These are phyloP conservation scores for Keiferia lycopersicella DNA, from an alignment of 2,888 invertebrate genomes.

Conservation along the genomic window DNA sequence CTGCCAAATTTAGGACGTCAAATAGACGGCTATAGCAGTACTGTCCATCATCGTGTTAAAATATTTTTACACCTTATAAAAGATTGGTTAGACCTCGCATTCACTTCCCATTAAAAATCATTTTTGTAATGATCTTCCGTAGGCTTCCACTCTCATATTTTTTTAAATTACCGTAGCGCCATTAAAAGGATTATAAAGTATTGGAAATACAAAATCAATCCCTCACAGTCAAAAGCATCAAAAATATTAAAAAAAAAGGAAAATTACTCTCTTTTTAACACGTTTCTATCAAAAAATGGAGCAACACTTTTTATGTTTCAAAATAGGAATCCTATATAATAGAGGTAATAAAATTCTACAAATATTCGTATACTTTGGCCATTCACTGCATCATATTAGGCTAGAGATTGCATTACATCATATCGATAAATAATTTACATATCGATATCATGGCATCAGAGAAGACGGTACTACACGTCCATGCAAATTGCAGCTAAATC, in stretches of 20 bases:
- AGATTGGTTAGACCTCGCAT: too few relatives aligned
- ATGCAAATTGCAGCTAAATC: too few relatives aligned
- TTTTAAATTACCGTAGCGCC: background rate
- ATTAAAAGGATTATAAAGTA: background rate
- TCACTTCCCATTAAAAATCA: too few relatives aligned
- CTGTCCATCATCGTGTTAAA: too few relatives aligned
- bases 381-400: conserved; percentile 48
- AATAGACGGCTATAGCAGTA: too few relatives aligned
- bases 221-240: background rate
- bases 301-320: conserved; percentile 14
- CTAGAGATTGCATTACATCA: conserved; percentile 33
- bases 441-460: too few relatives aligned
- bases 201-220: background rate
- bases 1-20: too few relatives aligned
- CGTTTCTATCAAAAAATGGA: background rate
- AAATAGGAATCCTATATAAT: conserved; percentile 31
- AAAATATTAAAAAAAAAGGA: background rate
- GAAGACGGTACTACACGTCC: too few relatives aligned
- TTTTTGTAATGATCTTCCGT: too few relatives aligned
- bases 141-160: too few relatives aligned
- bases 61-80: too few relatives aligned
- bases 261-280: background rate
- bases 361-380: conserved; percentile 51
- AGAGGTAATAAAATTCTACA: conserved; percentile 47
- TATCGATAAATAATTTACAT: conserved; percentile 28